phyloP scores from a whole-genome alignment of 2,797 vertebrate genomes.

The Myripristis murdjan region DNA sequence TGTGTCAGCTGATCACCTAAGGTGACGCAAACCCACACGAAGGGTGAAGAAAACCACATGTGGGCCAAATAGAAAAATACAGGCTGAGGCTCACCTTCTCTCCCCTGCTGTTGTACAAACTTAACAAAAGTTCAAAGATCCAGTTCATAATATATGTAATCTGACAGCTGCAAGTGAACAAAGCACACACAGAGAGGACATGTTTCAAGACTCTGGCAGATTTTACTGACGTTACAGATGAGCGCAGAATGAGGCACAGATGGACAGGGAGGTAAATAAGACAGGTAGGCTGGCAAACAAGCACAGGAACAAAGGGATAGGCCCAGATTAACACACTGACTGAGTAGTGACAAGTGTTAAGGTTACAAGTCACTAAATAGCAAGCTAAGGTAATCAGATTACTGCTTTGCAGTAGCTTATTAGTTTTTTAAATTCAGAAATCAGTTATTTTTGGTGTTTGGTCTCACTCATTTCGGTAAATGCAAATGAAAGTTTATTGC shows the following conservation, averaged over 20 bases:
- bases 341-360: background rate
- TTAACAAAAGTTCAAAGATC: slow-evolving; percentile 5
- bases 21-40: slow-evolving; percentile 28
- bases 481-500: no score
- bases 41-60: slow-evolving; percentile 7
- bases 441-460: no score
- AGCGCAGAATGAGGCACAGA: slow-evolving; percentile 32
- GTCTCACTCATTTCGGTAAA: no score
- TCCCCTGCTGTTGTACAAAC: background rate
- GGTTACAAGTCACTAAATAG: no score
- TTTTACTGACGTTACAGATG: slow-evolving; percentile 3
- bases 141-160: background rate
- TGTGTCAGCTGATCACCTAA: slow-evolving; percentile 41
- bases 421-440: no score
- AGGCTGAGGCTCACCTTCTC: slow-evolving; percentile 8
- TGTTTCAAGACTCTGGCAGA: background rate
- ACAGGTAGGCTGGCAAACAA: background rate
- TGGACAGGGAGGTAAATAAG: slow-evolving; percentile 11
- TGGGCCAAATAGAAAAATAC: slow-evolving; percentile 12
- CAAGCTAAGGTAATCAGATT: no score
- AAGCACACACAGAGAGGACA: background rate
- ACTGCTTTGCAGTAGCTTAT: no score
- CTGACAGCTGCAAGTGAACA: background rate
- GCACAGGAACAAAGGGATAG: slow-evolving; percentile 13
- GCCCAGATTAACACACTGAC: slow-evolving; percentile 18